These are phyloP conservation scores for Thinocorus orbignyianus DNA, from an alignment of 2,113 vertebrate species.

Conservation along the genomic window DNA sequence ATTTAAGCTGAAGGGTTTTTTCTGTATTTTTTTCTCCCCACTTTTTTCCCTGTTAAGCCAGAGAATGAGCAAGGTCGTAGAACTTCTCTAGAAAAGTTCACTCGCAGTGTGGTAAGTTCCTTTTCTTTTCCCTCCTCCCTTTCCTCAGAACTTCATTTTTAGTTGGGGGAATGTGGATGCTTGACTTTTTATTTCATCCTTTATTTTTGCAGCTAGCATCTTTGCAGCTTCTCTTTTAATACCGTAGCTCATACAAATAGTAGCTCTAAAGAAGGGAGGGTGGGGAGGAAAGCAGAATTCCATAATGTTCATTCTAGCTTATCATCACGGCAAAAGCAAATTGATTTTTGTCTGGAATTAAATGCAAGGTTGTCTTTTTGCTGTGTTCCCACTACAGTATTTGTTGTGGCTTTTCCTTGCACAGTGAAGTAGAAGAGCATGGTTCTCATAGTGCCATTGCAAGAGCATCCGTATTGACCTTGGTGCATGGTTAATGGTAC, in stretches of 20 bases:
- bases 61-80: conserved; percentile 96
- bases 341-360: neutral
- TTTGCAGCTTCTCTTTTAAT: conserved; percentile 61
- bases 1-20: conserved; percentile 78
- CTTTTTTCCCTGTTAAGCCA: conserved; percentile 83
- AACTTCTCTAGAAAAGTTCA: conserved; percentile 99
- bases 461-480: neutral
- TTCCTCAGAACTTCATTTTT: conserved; percentile 51
- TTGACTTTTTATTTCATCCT: conserved; percentile 23
- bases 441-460: neutral
- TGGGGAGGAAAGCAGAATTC: neutral
- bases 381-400: neutral
- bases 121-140: conserved; percentile 60
- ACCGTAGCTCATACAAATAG: neutral
- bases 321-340: neutral
- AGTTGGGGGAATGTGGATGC: neutral
- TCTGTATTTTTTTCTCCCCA: conserved; percentile 75
- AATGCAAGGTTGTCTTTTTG: neutral
- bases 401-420: neutral
- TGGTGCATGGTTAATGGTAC: neutral
- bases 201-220: conserved; percentile 45
- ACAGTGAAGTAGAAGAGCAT: neutral
- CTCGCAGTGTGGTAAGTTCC: conserved; percentile 95
- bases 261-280: neutral
- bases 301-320: neutral